Percentiles rank a stretch among this genome's conserved stretches.
Conservation (phyloP, 2,888 invertebrate genomes). For the Buathra laborator region DNA sequence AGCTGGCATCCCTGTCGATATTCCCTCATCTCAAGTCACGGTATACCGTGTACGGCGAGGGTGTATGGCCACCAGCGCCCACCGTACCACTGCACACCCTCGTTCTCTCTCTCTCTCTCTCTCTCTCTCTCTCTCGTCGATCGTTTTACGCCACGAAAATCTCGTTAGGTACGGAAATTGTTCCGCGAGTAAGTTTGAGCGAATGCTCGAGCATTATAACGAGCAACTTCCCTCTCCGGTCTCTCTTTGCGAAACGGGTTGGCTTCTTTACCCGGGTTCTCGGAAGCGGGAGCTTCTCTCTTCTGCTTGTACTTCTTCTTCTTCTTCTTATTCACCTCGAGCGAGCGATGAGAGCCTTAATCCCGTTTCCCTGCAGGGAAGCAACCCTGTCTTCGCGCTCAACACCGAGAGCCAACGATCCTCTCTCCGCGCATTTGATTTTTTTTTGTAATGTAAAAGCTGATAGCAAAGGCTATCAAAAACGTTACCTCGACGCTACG, state of each 20-base stretch:
- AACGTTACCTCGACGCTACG: slow-evolving; percentile 7
- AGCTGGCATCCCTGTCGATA: slow-evolving; percentile 37
- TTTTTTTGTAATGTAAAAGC: slow-evolving; percentile 27
- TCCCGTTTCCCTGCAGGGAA: slow-evolving; percentile 47
- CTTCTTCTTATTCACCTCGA: slow-evolving; percentile 34
- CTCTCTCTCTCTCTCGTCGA: slow-evolving; percentile 50
- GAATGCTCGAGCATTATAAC: slow-evolving; percentile 66
- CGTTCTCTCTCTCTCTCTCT: slow-evolving; percentile 40
- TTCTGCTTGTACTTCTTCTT: slow-evolving; percentile 28
- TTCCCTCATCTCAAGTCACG: slow-evolving; percentile 49
- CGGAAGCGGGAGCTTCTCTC: slow-evolving; percentile 24
- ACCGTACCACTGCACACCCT: slow-evolving; percentile 36
- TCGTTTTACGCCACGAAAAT: slow-evolving; percentile 68
- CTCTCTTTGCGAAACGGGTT: neutral
- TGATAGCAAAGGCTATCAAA: slow-evolving; percentile 41
- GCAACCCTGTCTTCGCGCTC: slow-evolving; percentile 22
- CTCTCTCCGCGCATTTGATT: neutral
- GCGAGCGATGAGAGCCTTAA: slow-evolving; percentile 56
- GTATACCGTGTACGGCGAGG: slow-evolving; percentile 28
- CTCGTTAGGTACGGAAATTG: slow-evolving; percentile 69
- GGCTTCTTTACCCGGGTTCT: slow-evolving; percentile 35
- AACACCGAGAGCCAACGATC: slow-evolving; percentile 38
- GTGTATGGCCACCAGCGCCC: slow-evolving; percentile 20
- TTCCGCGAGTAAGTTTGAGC: slow-evolving; percentile 66
- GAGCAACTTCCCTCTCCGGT: slow-evolving; percentile 57